Evolutionary conservation across 2,113 vertebrate genomes (phyloP), one percentile per base, ranked within the genome.

Genomic region (Dicaeum eximium): DNA sequence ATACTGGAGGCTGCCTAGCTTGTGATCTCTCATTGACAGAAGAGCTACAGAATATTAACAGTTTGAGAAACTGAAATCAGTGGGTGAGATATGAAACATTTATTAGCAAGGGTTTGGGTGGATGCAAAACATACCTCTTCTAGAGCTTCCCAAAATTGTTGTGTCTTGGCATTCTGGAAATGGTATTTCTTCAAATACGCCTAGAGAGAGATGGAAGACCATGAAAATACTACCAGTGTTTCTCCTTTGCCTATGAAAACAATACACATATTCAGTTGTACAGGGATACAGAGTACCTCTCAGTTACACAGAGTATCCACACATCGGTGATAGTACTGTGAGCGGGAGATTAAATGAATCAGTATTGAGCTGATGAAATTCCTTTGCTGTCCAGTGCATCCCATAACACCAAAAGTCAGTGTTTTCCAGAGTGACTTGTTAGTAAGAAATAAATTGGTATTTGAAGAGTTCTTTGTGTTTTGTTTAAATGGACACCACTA

Each of bases 121-220:
- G 44, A 47, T 78, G 50, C 37, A 75, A 81, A 74, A 88, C 93
- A 64, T 98, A 99, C 99, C 79, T 57, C 35, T 92, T 98, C 96
- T 27, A 99, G 97, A 22, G 98, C 97, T 38, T 72, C 77, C 99
- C 99, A 99, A 97, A 99, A 99, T 83, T 99, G 97, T 22, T 97
- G 74, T 11, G 99, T 99, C 97, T 98, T 99, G 73, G 99, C 99
- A 66, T 99, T 99, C 88, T 91, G 50, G 91, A 99, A 99, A 9
- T 93, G 0, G 61, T 97, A 25, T 15, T 95, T 97, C 82, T 96
- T 70, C 95, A 99, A 96, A 92, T 99, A 99, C 64, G 64, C 96
- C 99, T 99, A 98, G 83, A 90, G 80, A 90, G 40, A 95, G 31
- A 47, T 58, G 87, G 91, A 86, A 97, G 47, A 94, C 7, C 69